These are phyloP conservation scores for Hexactinellida sp. DNA, from an alignment of 37 sponge, comb jelly and placozoan species.

Conservation along the genomic window DNA sequence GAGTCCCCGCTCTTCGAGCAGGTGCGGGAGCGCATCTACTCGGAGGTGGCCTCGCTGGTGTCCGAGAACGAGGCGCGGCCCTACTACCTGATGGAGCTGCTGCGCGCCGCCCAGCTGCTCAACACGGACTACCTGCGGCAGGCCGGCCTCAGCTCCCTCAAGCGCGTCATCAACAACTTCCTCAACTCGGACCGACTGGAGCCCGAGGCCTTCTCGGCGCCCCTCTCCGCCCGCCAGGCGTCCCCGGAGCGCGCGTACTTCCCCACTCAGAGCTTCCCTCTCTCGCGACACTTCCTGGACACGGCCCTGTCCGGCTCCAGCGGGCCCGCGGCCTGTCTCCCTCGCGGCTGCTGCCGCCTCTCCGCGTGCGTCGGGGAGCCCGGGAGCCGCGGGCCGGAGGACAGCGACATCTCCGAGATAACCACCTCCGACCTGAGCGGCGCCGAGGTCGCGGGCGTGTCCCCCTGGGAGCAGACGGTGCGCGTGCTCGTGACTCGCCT, in stretches of 20 bases:
- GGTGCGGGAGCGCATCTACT: neutral
- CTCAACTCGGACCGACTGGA: neutral
- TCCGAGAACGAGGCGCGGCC: too few species aligned
- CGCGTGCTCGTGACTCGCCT: neutral
- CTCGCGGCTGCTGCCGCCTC: too few species aligned
- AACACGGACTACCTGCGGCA: too few species aligned
- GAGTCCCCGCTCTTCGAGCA: neutral
- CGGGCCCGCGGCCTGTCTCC: neutral
- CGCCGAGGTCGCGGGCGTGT: neutral
- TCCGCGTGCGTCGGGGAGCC: too few species aligned
- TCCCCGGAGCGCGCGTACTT: too few species aligned
- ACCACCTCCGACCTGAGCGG: neutral
- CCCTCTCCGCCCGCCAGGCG: too few species aligned
- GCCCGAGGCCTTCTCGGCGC: too few species aligned
- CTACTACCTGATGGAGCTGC: too few species aligned
- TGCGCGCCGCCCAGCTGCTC: too few species aligned
- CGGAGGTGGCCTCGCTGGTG: neutral
- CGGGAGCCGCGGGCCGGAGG: neutral
- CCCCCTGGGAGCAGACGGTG: neutral
- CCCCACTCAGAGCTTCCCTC: neutral
- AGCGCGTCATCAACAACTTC: neutral
- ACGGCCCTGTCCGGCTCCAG: neutral
- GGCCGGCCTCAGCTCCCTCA: neutral
- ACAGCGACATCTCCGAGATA: neutral
- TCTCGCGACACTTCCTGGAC: neutral